phyloP scores from a whole-genome alignment of 2,888 invertebrate genomes.

The Calliphora vomitoria region DNA sequence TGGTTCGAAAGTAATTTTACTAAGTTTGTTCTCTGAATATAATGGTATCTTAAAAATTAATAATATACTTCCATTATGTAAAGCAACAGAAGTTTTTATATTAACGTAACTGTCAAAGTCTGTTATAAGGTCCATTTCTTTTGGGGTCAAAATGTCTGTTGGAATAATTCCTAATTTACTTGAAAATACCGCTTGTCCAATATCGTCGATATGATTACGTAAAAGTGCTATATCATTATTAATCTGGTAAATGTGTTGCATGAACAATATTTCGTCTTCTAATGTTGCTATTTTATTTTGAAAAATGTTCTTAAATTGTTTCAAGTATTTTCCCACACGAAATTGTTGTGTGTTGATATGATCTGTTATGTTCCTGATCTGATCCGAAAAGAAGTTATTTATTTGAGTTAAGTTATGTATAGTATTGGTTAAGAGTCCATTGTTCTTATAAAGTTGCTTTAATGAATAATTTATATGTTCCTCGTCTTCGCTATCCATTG shows the following conservation, averaged over 20 bases:
- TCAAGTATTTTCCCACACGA: not conserved
- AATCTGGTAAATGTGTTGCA: slow-evolving; percentile 9
- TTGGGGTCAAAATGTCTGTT: slow-evolving; percentile 62
- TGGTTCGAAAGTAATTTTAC: slow-evolving; percentile 55
- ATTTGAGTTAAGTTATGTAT: slow-evolving; percentile 9
- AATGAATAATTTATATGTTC: slow-evolving; percentile 23
- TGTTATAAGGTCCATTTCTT: slow-evolving; percentile 65
- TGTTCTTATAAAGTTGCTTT: not conserved
- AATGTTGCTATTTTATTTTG: slow-evolving; percentile 11
- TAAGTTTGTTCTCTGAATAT: slow-evolving; percentile 37
- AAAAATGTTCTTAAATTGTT: not conserved
- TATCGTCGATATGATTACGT: slow-evolving; percentile 48
- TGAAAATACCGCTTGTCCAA: slow-evolving; percentile 68
- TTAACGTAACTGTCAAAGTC: slow-evolving; percentile 67
- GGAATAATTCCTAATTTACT: slow-evolving; percentile 71
- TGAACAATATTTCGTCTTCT: not conserved
- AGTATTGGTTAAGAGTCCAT: not conserved
- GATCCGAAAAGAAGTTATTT: slow-evolving; percentile 1
- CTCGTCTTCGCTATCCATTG: slow-evolving; percentile 64
- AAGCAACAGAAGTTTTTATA: slow-evolving; percentile 57
- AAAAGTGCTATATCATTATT: slow-evolving; percentile 10
- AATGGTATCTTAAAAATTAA: slow-evolving; percentile 45
- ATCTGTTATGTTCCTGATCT: slow-evolving; percentile 8
- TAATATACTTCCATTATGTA: slow-evolving; percentile 56
- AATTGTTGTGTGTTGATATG: slow-evolving; percentile 19